Evolutionary conservation across 1,140 invertebrate species (phyloP).

Genomic region (Trichonephila clavipes): DNA sequence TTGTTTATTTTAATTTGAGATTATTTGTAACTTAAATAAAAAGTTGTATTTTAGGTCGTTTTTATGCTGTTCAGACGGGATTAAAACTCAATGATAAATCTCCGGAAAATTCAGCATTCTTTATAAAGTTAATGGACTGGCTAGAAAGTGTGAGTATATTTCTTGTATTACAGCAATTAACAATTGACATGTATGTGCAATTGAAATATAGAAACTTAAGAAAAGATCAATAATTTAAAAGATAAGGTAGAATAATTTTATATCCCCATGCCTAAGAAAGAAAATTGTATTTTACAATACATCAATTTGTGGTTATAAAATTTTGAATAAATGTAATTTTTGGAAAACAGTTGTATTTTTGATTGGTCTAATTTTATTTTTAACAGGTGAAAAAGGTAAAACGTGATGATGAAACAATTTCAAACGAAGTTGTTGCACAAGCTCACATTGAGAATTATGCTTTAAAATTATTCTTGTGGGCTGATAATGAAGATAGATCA

Average conservation of each 20-base stretch:
- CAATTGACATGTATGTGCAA: no score
- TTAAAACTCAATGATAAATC: conserved; percentile 86
- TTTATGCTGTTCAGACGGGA: conserved; percentile 85
- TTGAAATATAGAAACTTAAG: no score
- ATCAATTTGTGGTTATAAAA: no score
- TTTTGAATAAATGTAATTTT: no score
- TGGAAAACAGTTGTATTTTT: not conserved
- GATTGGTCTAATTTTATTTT: not conserved
- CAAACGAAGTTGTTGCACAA: conserved; percentile 95
- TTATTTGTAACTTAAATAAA: no score
- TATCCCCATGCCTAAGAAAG: no score
- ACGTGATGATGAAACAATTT: conserved; percentile 86
- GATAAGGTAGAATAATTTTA: no score
- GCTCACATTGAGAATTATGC: conserved; percentile 98
- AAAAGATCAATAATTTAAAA: no score
- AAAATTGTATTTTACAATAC: no score
- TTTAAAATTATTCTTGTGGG: conserved; percentile 94
- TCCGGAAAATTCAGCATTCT: conserved; percentile 86
- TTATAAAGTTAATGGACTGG: conserved; percentile 92
- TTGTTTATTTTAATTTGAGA: no score
- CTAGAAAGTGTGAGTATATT: conserved; percentile 86
- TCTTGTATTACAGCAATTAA: no score
- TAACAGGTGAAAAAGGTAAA: conserved; percentile 85
- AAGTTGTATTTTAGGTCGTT: conserved; percentile 82
- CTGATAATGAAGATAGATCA: conserved; percentile 94